These are phyloP conservation scores for Platysteira castanea DNA, from an alignment of 2,113 vertebrate species.

Conservation along the genomic window DNA sequence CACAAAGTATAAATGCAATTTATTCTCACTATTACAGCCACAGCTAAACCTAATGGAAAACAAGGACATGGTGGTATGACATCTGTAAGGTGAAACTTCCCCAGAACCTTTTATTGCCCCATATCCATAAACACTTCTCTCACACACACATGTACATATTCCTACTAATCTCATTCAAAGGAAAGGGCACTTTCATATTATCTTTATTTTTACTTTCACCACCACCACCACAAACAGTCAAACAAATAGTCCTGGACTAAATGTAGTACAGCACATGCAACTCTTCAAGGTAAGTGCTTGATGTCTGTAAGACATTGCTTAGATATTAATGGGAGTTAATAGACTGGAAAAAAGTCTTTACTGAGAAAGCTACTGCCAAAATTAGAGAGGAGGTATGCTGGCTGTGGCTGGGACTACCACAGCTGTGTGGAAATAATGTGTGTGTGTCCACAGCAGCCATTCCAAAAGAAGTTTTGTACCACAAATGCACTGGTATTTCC, in stretches of 20 bases:
- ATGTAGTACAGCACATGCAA: background rate
- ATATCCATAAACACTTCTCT: background rate
- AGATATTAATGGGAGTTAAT: background rate
- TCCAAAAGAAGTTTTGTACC: background rate
- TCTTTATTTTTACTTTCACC: background rate
- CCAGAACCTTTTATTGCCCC: background rate
- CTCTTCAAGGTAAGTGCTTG: background rate
- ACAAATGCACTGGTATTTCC: no score
- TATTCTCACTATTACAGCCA: background rate
- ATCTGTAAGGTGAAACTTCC: background rate
- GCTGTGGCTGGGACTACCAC: background rate
- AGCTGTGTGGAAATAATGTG: fast-evolving
- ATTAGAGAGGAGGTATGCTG: background rate
- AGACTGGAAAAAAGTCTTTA: background rate
- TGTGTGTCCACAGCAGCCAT: background rate
- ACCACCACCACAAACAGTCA: background rate
- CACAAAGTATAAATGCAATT: background rate
- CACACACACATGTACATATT: background rate
- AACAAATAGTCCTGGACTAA: background rate
- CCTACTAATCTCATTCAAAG: background rate
- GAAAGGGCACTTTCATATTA: background rate
- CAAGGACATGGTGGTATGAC: background rate
- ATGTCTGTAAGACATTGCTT: background rate
- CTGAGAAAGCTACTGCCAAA: background rate
- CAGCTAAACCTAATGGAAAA: background rate